Base-by-base conservation (phyloP, 35 echinoderm and acorn worm species). In the Eucidaris tribuloides region DNA sequence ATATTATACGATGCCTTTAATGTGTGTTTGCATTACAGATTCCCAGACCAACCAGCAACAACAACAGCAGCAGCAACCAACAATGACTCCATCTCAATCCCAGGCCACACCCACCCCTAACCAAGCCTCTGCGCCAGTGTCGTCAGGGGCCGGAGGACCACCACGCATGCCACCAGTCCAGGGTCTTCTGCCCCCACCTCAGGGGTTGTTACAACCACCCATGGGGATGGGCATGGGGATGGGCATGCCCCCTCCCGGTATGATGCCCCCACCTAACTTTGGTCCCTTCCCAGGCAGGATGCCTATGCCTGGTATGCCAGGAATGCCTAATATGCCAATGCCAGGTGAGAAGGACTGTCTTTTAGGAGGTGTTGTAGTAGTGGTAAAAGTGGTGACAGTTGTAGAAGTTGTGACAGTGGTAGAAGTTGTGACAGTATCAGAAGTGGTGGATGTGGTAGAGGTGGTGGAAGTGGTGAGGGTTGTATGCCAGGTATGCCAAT, bases 211-310 rank as follows among this genome's bases (percentile, higher is more conserved):
- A 79, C 87, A 80, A 24, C 79, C 80, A 29, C 68, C 68, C 36
- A 74, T 74, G 68, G n/a, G n/a, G 33, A 14, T 29, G 62, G 82
- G 49, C 63, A 30, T 35, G 87, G 38, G n/a, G n/a, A n/a, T n/a
- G n/a, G 45, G 61, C 32, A 71, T 89, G 40, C 88, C 89, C 17
- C 83, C 76, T 50, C 89, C 59, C 5, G 76, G 52, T 31, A 79
- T 63, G 44, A 59, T 92, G 77, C 90, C 90, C 32, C 89, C 77
- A 30, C 83, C 83, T 33, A 71, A 54, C 42, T 84, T 84, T 46
- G 60, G 59, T 14, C 56, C 46, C 0, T 84, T 84, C 46, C 68
- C 20, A 7, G 66, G 63, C 19, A 45, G 74, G 34, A 87, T 77
- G 71, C 70, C 71, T 23, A 33, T 56, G 6, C 68, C 68, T 31